Percentiles rank a stretch among this genome's conserved stretches.
Evolutionary conservation across 2,797 vertebrate genomes (phyloP).

Genomic region (Micrastur ruficollis): DNA sequence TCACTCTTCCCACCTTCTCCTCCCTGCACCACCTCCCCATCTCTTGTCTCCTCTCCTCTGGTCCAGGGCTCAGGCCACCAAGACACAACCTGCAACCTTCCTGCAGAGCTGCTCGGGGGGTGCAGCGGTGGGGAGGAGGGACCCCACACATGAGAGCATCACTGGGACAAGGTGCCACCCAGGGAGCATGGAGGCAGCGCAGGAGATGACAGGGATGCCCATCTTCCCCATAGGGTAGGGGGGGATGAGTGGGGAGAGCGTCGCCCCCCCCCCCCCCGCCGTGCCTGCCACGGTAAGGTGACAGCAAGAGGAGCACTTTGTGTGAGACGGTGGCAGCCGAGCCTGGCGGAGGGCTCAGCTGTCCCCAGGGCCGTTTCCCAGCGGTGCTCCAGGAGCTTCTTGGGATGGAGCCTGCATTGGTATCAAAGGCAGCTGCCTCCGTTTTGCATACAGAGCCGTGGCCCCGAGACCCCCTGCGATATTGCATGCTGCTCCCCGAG

Average conservation of each 20-base stretch:
- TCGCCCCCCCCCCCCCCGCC: background rate
- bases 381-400: conserved; percentile 24
- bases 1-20: background rate
- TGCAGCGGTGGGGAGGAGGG: background rate
- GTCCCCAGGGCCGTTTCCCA: background rate
- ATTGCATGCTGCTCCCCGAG: conserved; percentile 1
- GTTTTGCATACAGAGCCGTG: background rate
- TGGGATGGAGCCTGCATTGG: background rate
- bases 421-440: conserved; percentile 1
- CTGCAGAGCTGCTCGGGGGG: background rate
- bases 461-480: background rate
- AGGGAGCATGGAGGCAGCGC: background rate
- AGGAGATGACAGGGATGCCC: background rate
- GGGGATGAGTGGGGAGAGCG: background rate
- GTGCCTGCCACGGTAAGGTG: background rate
- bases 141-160: background rate
- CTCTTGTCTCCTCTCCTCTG: background rate
- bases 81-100: background rate
- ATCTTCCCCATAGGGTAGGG: accelerated
- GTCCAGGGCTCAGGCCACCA: background rate
- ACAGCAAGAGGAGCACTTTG: background rate
- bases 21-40: background rate
- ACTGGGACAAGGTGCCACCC: background rate
- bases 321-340: conserved; percentile 7
- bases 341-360: background rate